Base-by-base conservation (phyloP, 35 echinoderm and acorn worm species). In the Ophiothrix spiculata region DNA sequence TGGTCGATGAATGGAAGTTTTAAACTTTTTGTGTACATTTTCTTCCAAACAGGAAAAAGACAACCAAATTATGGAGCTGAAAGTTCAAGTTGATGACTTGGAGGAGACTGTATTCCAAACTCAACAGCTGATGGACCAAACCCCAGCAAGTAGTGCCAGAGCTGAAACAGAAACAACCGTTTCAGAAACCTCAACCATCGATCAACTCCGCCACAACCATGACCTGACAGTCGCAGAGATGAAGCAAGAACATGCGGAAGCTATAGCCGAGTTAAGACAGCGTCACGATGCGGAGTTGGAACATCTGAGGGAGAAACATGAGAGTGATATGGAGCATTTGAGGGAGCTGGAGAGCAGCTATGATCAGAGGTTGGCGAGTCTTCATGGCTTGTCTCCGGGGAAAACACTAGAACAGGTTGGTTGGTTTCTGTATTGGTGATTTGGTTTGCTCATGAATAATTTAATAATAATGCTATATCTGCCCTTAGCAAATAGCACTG, bases 331-430 rank as follows among this genome's bases (percentile, higher is more conserved):
- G 86, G 79, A 88, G 74, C 84, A 86, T 36, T 81, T 93, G n/a
- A 74, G 82, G 25, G 83, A 93, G 77, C 87, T 97, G 49, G 94
- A 97, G 77, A 82, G 79, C 21, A 91, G 93, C 31, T 97, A 97
- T 74, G 87, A 97, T 79, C 79, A 88, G 31, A 90, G 87, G 80
- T 36, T 97, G n/a, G 81, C 90, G 0, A 73, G 87, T n/a, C 60
- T 97, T 1, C 86, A 91, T 40, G 85, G 82, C 36, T 42, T 97
- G 45, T 97, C 94, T 36, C 94, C 94, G n/a, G 94, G 94, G 31
- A 97, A 97, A 84, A 93, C 94, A 4, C 42, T 97, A 41, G 87
- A 90, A 64, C 90, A 97, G 94, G 94, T 97, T 33, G 49, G 87
- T 42, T 69, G 16, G 1, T 54, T 21, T 54, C 21, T 54, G n/a